Percentiles rank a stretch among this genome's conserved stretches.
These are phyloP conservation scores for Sphecodes monilicornis DNA, from an alignment of 2,888 invertebrate species.

Conservation along the genomic window DNA sequence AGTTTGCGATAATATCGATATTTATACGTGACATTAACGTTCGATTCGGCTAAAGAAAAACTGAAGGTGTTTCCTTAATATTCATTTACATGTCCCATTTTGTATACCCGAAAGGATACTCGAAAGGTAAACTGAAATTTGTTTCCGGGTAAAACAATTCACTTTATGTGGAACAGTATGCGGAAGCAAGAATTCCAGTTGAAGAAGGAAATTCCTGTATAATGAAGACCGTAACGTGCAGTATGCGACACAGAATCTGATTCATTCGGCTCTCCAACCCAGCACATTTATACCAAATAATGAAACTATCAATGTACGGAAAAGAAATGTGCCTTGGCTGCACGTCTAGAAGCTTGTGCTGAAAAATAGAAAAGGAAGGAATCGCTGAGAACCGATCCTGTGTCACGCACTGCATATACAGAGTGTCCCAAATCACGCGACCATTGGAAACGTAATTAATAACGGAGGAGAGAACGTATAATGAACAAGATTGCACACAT, in stretches of 20 bases:
- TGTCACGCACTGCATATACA: slow-evolving; percentile 1
- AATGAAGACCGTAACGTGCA: neutral
- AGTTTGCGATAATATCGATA: neutral
- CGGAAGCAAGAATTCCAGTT: neutral
- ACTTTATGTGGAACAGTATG: neutral
- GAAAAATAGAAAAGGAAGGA: neutral
- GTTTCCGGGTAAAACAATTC: neutral
- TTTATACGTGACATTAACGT: too few relatives aligned
- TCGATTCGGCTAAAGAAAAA: too few relatives aligned
- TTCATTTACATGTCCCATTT: neutral
- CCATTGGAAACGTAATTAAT: neutral
- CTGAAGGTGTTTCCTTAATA: neutral
- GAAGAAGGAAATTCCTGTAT: slow-evolving; percentile 8
- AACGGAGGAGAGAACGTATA: neutral
- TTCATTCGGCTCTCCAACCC: neutral
- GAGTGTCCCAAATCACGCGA: slow-evolving; percentile 2
- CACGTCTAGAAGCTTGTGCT: slow-evolving; percentile 1
- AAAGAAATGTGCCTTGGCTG: neutral
- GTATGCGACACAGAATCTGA: slow-evolving; percentile 4
- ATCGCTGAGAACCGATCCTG: neutral
- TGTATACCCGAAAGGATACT: neutral
- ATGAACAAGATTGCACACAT: neutral
- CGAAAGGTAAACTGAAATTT: neutral
- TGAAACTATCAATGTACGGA: neutral
- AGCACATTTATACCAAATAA: neutral